A percentile compares a stretch with the other conserved stretches of the same genome.
phyloP scores from a whole-genome alignment of 2,888 invertebrate species.

The Punctoribates punctum region DNA sequence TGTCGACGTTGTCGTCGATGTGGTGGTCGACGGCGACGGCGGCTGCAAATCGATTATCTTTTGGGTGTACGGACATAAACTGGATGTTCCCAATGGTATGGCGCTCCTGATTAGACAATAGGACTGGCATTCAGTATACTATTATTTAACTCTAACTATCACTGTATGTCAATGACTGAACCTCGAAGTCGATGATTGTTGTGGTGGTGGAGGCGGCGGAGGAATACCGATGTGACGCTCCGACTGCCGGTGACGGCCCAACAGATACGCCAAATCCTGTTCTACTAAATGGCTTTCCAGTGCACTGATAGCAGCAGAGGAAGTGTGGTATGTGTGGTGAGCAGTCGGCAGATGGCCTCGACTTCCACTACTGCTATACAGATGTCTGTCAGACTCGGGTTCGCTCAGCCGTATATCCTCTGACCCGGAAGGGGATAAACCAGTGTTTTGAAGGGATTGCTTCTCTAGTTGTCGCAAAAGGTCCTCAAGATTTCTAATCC shows the following conservation, averaged over 20 bases:
- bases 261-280: constrained; percentile 41
- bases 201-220: constrained; percentile 41
- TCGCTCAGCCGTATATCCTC: constrained; percentile 83
- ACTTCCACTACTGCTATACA: constrained; percentile 51
- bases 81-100: background rate
- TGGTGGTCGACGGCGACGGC: constrained; percentile 40
- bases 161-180: constrained; percentile 17
- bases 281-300: constrained; percentile 39
- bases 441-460: constrained; percentile 38
- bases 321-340: background rate
- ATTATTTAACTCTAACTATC: background rate
- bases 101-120: constrained; percentile 26
- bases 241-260: constrained; percentile 9
- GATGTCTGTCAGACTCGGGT: constrained; percentile 81
- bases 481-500: constrained; percentile 86
- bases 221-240: constrained; percentile 36
- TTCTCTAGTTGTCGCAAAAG: constrained; percentile 63
- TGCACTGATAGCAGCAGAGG: constrained; percentile 23
- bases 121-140: constrained; percentile 29
- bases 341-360: constrained; percentile 57
- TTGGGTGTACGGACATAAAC: constrained; percentile 10
- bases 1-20: constrained; percentile 41
- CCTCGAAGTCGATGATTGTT: constrained; percentile 37
- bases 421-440: constrained; percentile 78
- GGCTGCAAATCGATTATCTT: constrained; percentile 33